Conservation (phyloP, 2,113 vertebrate species). For the Syngnathoides biaculeatus region DNA sequence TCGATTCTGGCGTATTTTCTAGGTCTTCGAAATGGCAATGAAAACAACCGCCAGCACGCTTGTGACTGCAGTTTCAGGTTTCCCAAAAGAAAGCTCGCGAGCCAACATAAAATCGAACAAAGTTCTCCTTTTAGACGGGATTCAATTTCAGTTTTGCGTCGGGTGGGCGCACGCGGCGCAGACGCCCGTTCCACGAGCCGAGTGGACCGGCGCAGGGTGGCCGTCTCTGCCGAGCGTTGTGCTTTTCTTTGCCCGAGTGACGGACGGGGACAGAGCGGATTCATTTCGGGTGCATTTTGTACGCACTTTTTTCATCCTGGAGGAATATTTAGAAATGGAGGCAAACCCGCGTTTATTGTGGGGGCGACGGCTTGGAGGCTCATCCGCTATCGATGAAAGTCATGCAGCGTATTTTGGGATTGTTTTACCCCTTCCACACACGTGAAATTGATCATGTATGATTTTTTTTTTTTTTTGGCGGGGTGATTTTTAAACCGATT, state of each 20-base stretch:
- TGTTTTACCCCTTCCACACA: no score
- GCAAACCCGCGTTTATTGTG: no score
- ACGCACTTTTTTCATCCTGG: conserved; percentile 35
- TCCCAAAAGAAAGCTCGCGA: background rate
- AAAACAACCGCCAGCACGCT: background rate
- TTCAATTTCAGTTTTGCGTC: background rate
- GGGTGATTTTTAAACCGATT: no score
- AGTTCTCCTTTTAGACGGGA: background rate
- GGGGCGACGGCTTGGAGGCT: no score
- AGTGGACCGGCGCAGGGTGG: background rate
- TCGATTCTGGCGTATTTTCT: no score
- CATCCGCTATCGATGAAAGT: no score
- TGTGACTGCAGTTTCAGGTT: background rate
- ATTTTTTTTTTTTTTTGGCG: no score
- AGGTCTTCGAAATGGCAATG: no score
- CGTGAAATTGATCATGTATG: no score
- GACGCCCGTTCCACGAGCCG: conserved; percentile 9
- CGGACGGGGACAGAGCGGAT: conserved; percentile 49
- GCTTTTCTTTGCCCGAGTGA: conserved; percentile 38
- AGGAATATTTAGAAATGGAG: background rate
- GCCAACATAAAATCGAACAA: background rate
- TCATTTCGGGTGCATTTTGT: conserved; percentile 43
- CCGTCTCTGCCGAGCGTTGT: conserved; percentile 13
- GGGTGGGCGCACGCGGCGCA: background rate
- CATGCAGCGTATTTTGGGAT: no score